These are phyloP conservation scores for Microctonus aethiopoides DNA, from an alignment of 2,888 invertebrate species.

Conservation along the genomic window DNA sequence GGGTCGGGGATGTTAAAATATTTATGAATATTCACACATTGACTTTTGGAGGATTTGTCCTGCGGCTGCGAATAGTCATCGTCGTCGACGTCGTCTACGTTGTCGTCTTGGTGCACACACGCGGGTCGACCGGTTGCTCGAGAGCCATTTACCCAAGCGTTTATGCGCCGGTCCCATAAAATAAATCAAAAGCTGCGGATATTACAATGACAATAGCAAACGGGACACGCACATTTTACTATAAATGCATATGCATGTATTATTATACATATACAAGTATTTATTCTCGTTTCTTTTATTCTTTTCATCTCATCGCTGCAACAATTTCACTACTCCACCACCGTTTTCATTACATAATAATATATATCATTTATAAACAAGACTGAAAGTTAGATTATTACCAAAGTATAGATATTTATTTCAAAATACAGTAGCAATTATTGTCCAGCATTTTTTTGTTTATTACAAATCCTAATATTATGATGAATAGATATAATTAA, in stretches of 20 bases:
- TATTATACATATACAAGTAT: slow-evolving; percentile 1
- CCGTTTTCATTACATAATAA: background rate
- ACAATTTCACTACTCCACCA: slow-evolving; percentile 1
- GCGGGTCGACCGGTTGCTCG: slow-evolving; percentile 25
- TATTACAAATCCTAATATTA: background rate
- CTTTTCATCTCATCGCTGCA: slow-evolving; percentile 13
- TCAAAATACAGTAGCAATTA: too few species aligned
- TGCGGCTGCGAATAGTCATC: slow-evolving; percentile 22
- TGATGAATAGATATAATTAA: too few species aligned
- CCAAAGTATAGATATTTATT: too few species aligned
- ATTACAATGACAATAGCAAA: slow-evolving; percentile 58
- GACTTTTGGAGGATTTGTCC: slow-evolving; percentile 35
- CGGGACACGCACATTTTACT: slow-evolving; percentile 11
- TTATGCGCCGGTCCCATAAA: slow-evolving; percentile 54
- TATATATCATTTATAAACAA: background rate
- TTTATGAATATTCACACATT: slow-evolving; percentile 8
- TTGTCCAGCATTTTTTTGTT: background rate
- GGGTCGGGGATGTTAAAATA: background rate
- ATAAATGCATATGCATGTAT: background rate
- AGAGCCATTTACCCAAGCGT: slow-evolving; percentile 46
- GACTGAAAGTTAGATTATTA: background rate
- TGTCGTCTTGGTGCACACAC: slow-evolving; percentile 21
- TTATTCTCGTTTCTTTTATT: background rate
- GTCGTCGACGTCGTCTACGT: background rate
- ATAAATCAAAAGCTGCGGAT: slow-evolving; percentile 58